Evolutionary conservation across 1,140 invertebrate species (phyloP).

Genomic region (Vanessa atalanta): DNA sequence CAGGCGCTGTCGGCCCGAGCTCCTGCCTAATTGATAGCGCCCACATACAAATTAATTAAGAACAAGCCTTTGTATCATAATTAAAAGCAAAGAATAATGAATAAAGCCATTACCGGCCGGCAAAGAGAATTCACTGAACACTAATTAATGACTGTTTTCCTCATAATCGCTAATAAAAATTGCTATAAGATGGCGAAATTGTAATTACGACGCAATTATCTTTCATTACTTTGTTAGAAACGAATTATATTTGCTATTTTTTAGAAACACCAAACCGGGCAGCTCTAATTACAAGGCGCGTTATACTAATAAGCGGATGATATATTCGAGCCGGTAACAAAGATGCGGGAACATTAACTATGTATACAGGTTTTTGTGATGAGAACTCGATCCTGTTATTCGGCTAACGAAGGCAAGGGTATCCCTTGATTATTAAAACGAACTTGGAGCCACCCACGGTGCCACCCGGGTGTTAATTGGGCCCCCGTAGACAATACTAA

Average conservation of each 20-base stretch:
- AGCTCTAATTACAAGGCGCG: conserved; percentile 18
- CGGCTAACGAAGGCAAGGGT: conserved; percentile 73
- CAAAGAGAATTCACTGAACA: conserved; percentile 37
- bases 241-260: conserved; percentile 20
- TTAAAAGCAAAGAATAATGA: conserved; percentile 50
- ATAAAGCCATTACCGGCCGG: conserved; percentile 42
- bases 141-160: conserved; percentile 43
- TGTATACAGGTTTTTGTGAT: conserved; percentile 51
- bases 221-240: conserved; percentile 18
- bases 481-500: conserved; percentile 80
- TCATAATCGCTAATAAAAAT: conserved; percentile 33
- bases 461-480: conserved; percentile 77
- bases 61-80: conserved; percentile 48
- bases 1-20: conserved; percentile 21
- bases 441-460: conserved; percentile 73
- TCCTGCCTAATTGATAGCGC: conserved; percentile 46
- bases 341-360: conserved; percentile 30
- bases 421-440: conserved; percentile 79
- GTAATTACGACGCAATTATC: conserved; percentile 27
- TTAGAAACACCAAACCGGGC: conserved; percentile 12
- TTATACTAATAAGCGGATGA: conserved; percentile 15
- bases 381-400: conserved; percentile 73
- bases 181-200: conserved; percentile 28
- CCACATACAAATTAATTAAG: conserved; percentile 57
- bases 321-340: conserved; percentile 26